Evolutionary conservation across 2,113 vertebrate species (phyloP).

Genomic region (Carassius gibelio): DNA sequence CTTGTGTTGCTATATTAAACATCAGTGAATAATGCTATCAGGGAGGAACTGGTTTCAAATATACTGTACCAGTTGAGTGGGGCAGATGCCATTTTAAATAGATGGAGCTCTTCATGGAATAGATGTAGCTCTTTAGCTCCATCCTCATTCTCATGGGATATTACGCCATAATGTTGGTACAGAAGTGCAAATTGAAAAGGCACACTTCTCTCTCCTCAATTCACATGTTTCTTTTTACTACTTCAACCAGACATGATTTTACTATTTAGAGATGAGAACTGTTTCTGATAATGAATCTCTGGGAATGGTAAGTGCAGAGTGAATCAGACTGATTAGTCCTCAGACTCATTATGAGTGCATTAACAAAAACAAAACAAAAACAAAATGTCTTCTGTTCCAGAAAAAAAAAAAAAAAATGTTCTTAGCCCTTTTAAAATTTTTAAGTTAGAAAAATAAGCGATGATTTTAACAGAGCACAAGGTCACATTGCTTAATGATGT

Average conservation of each 20-base stretch:
- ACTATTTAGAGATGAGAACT: background rate
- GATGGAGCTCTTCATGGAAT: background rate
- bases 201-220: background rate
- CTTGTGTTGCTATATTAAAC: background rate
- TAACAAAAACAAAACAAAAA: background rate
- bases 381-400: background rate
- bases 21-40: constrained; percentile 27
- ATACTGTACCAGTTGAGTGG: background rate
- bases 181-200: constrained; percentile 27
- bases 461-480: background rate
- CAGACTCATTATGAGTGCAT: constrained; percentile 11
- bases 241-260: background rate
- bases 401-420: background rate
- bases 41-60: constrained; percentile 8
- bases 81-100: background rate
- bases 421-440: background rate
- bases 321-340: background rate
- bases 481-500: background rate
- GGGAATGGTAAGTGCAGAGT: background rate
- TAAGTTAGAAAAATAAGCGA: background rate
- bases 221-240: constrained; percentile 8
- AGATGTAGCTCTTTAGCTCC: background rate
- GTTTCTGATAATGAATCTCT: background rate
- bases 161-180: background rate
- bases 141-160: constrained; percentile 26